These are phyloP conservation scores for Napeogenes inachia DNA, from an alignment of 2,888 invertebrate genomes.

Conservation along the genomic window DNA sequence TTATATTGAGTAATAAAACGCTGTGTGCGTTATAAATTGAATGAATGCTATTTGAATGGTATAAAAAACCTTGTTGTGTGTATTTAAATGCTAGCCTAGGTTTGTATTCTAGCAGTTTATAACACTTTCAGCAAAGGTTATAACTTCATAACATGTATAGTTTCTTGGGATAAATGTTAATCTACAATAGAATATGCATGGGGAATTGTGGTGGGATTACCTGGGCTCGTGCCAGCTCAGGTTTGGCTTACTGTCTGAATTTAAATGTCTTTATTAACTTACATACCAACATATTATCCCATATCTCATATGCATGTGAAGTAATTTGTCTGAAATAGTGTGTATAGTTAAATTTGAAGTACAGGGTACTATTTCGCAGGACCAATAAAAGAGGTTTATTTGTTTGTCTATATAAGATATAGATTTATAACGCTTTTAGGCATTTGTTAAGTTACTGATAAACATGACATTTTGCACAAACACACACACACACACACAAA, in stretches of 20 bases:
- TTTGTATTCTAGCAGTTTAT: too few relatives aligned
- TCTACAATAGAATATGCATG: constrained; percentile 11
- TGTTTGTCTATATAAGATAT: too few relatives aligned
- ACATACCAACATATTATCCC: neutral
- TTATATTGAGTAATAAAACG: neutral
- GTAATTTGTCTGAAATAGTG: too few relatives aligned
- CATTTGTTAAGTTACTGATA: too few relatives aligned
- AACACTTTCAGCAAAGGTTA: neutral
- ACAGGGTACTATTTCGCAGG: too few relatives aligned
- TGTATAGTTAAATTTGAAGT: too few relatives aligned
- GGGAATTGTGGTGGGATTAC: constrained; percentile 3
- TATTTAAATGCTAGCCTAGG: too few relatives aligned
- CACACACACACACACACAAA: too few relatives aligned
- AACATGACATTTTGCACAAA: too few relatives aligned
- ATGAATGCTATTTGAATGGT: neutral
- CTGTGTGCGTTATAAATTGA: neutral
- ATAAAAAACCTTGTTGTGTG: too few relatives aligned
- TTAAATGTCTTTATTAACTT: constrained; percentile 6
- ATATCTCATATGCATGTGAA: neutral
- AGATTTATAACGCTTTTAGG: too few relatives aligned
- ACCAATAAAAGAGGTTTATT: too few relatives aligned
- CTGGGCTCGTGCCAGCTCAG: constrained; percentile 9
- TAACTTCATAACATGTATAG: neutral
- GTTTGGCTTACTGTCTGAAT: constrained; percentile 1
- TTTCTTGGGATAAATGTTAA: constrained; percentile 4